Evolutionary conservation across 2,113 vertebrate genomes (phyloP), one percentile per base, ranked within the genome.

Genomic region (Sander lucioperca): DNA sequence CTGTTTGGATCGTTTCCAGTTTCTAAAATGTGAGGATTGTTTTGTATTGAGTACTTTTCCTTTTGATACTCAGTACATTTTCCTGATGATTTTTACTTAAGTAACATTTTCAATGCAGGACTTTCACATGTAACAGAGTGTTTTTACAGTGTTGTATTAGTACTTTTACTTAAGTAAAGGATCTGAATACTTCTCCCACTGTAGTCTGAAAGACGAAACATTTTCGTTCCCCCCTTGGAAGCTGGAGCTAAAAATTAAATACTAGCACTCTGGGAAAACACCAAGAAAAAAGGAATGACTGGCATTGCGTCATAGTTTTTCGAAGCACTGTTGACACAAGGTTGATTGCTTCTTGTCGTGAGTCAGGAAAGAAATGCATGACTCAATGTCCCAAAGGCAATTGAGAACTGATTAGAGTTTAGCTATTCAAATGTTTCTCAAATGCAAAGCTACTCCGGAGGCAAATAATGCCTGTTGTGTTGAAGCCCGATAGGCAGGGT

Each of bases 351-450:
- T 86, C 72, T 66, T 50, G 39, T 61, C 11, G 12, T 61, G n/a
- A 50, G 27, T 66, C 25, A 47, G 69, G 43, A 78, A 71, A 78
- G 64, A 78, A 19, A 65, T 11, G 72, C 68, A 8, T 69, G 76
- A 84, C 54, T 81, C 56, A 7, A 1, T 5, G 3, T 87, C 85
- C 88, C 79, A 16, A 0, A 85, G 69, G 81, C 68, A 73, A 81
- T 88, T 79, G 73, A 67, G 43, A 51, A 18, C 62, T 70, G 61
- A 87, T 87, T 62, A 72, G 51, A 70, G 48, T 65, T 86, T 43
- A n/a, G 16, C 76, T 67, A 25, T 4, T 39, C 19, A 82, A 69
- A 82, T n/a, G 69, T 74, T 79, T 69, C 45, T 79, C 63, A 43
- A 59, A 79, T 23, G 62, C 25, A 57, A 76, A 53, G 63, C 72